A percentile compares a stretch with the other conserved stretches of the same genome.
phyloP scores from a whole-genome alignment of 2,888 invertebrate species.

The Drosophila infuscata region DNA sequence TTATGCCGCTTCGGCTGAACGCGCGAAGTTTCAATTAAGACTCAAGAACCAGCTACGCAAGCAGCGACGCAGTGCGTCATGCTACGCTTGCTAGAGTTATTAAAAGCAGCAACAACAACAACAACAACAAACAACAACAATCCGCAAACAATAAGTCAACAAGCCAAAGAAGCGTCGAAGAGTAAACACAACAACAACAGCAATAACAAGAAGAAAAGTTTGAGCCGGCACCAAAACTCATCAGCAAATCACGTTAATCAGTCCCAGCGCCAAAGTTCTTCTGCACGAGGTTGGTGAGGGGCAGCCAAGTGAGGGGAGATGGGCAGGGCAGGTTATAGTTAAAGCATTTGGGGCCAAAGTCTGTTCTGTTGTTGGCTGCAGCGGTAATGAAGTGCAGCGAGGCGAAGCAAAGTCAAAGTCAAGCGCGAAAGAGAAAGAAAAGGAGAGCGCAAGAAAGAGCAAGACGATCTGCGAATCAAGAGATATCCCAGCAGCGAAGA shows the following conservation, averaged over 20 bases:
- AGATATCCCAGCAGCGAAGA: not conserved
- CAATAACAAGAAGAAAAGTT: slow-evolving; percentile 35
- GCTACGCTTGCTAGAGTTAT: slow-evolving; percentile 65
- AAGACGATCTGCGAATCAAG: slow-evolving; percentile 1
- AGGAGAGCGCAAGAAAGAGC: not conserved
- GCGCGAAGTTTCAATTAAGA: slow-evolving; percentile 71
- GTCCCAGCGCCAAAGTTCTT: slow-evolving; percentile 52
- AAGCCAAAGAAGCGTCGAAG: slow-evolving; percentile 66
- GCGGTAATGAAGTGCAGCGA: slow-evolving; percentile 58
- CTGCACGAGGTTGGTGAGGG: not conserved
- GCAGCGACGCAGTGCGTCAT: slow-evolving; percentile 51
- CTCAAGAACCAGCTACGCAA: slow-evolving; percentile 49
- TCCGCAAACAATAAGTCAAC: slow-evolving; percentile 58
- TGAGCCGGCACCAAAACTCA: slow-evolving; percentile 54
- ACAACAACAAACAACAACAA: slow-evolving; percentile 39
- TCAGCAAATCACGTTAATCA: slow-evolving; percentile 73
- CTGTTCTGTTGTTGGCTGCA: slow-evolving; percentile 36
- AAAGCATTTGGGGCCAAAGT: slow-evolving; percentile 53
- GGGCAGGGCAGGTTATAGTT: slow-evolving; percentile 36
- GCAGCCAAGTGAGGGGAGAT: not conserved
- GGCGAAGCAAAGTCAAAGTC: slow-evolving; percentile 31
- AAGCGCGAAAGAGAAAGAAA: slow-evolving; percentile 1
- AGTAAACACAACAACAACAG: slow-evolving; percentile 51
- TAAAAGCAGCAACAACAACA: slow-evolving; percentile 51
- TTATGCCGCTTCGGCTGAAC: slow-evolving; percentile 52